A percentile compares a stretch with the other conserved stretches of the same genome.
Evolutionary conservation across 2,113 vertebrate species (phyloP).

Genomic region (Chlamydotis undulata): DNA sequence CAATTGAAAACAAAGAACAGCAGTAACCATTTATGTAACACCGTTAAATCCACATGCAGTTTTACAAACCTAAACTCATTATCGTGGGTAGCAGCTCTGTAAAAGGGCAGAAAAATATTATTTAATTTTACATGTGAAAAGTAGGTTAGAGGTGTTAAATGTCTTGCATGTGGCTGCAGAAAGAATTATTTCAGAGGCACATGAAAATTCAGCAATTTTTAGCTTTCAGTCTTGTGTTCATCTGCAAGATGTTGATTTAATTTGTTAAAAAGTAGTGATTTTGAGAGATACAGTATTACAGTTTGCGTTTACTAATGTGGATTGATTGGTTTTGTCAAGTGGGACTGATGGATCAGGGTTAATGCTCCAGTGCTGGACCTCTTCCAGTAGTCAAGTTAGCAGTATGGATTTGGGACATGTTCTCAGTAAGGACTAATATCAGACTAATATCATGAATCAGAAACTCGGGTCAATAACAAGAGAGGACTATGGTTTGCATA

Average conservation of each 20-base stretch:
- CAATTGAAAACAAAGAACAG: background rate
- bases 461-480: background rate
- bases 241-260: background rate
- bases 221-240: background rate
- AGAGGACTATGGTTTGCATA: background rate
- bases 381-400: background rate
- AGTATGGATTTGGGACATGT: background rate
- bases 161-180: background rate
- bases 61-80: slow-evolving; percentile 3
- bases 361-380: background rate
- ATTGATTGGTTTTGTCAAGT: background rate
- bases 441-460: background rate
- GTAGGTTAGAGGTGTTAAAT: background rate
- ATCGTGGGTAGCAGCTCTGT: background rate
- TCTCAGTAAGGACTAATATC: background rate
- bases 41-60: background rate
- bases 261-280: background rate
- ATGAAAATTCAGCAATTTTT: background rate
- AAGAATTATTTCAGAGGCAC: background rate
- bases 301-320: background rate
- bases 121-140: background rate
- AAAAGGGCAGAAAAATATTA: slow-evolving; percentile 3
- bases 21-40: background rate
- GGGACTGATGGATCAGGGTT: background rate
- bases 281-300: background rate